phyloP scores from a whole-genome alignment of 2,888 invertebrate species.

The Caenorhabditis wallacei region DNA sequence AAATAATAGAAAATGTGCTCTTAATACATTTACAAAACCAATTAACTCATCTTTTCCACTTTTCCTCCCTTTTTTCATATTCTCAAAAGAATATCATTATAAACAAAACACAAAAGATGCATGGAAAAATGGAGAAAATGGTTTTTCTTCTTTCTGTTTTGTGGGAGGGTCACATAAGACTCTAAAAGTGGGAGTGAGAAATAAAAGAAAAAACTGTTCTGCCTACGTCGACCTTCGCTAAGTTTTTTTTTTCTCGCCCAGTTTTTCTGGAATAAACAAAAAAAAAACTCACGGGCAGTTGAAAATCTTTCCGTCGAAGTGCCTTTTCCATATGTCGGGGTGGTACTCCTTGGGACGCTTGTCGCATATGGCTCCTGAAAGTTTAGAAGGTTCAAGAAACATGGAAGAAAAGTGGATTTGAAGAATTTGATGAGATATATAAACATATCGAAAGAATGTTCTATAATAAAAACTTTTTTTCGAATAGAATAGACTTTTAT shows the following conservation, averaged over 20 bases:
- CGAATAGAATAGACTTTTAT: background rate
- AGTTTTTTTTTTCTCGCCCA: background rate
- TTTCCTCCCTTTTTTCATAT: slow-evolving; percentile 19
- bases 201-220: slow-evolving; percentile 24
- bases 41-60: slow-evolving; percentile 17
- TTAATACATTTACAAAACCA: slow-evolving; percentile 6
- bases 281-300: slow-evolving; percentile 65
- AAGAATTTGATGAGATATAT: slow-evolving; percentile 14
- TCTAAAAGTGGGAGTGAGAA: background rate
- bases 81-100: slow-evolving; percentile 23
- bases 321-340: slow-evolving; percentile 68
- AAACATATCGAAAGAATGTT: background rate
- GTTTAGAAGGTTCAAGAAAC: slow-evolving; percentile 16
- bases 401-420: slow-evolving; percentile 12
- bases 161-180: slow-evolving; percentile 5
- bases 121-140: slow-evolving; percentile 35
- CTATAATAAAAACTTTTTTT: background rate
- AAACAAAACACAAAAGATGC: slow-evolving; percentile 40
- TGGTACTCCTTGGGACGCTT: slow-evolving; percentile 74
- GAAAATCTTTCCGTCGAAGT: slow-evolving; percentile 66
- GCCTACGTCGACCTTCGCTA: background rate
- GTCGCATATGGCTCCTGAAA: slow-evolving; percentile 74
- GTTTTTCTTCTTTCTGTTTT: slow-evolving; percentile 4
- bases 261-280: slow-evolving; percentile 17
- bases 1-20: background rate